A percentile compares a stretch with the other conserved stretches of the same genome.
These are phyloP conservation scores for Siniperca undulata DNA, from an alignment of 2,797 vertebrate species.

Conservation along the genomic window DNA sequence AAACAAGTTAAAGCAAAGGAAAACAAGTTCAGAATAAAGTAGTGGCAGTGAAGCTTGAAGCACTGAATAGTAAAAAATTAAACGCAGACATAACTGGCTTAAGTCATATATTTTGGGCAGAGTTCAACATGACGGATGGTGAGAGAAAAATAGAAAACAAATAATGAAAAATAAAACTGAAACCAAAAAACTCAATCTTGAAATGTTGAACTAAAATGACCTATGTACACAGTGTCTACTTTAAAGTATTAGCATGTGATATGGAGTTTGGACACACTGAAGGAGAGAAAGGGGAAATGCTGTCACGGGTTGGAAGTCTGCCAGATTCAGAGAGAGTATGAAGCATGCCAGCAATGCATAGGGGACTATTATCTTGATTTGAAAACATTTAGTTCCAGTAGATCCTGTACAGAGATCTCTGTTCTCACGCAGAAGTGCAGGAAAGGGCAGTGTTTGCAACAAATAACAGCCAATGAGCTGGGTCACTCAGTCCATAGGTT, in stretches of 20 bases:
- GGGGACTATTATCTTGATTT: constrained; percentile 85
- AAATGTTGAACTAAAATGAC: constrained; percentile 9
- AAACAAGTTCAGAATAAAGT: not conserved
- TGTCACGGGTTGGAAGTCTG: constrained; percentile 67
- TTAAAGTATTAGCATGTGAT: constrained; percentile 20
- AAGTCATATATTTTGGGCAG: too few relatives aligned
- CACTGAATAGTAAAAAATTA: not conserved
- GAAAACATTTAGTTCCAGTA: constrained; percentile 86
- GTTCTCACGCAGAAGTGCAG: constrained; percentile 83
- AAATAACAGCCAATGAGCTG: constrained; percentile 55
- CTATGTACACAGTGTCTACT: not conserved
- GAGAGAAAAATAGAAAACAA: not conserved
- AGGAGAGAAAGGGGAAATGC: constrained; percentile 60
- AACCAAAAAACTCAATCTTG: not conserved
- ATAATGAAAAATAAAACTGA: not conserved
- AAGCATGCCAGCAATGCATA: constrained; percentile 82
- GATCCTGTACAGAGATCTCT: constrained; percentile 81
- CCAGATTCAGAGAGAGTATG: constrained; percentile 63
- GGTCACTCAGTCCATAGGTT: constrained; percentile 37
- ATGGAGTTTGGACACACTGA: not conserved
- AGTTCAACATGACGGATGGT: not conserved
- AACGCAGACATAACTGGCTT: not conserved
- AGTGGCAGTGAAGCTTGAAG: not conserved
- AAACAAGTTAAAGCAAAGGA: constrained; percentile 8
- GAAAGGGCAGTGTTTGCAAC: constrained; percentile 61